Percentiles rank a stretch among this genome's conserved stretches.
These are phyloP conservation scores for Acanthoscelides obtectus DNA, from an alignment of 2,888 invertebrate species.

Conservation along the genomic window DNA sequence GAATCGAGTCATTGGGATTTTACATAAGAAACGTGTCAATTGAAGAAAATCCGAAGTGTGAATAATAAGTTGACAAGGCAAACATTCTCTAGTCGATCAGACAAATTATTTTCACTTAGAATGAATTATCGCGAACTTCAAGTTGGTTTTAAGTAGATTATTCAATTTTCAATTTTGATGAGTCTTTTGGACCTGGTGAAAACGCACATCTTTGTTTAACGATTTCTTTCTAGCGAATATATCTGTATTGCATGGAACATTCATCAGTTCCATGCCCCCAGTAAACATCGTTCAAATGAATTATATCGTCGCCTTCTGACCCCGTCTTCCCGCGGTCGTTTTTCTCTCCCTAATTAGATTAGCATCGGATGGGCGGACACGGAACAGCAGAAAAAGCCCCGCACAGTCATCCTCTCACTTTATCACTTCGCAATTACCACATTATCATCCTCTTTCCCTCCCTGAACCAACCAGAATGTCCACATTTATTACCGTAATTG, in stretches of 20 bases:
- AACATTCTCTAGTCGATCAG: too few species aligned
- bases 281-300: background rate
- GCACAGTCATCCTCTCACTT: background rate
- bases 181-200: too few species aligned
- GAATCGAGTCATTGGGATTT: too few species aligned
- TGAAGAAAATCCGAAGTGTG: too few species aligned
- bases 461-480: background rate
- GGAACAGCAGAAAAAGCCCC: background rate
- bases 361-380: background rate
- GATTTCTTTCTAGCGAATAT: too few species aligned
- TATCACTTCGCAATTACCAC: background rate
- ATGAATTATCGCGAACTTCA: too few species aligned
- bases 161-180: too few species aligned
- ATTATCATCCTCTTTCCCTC: background rate
- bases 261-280: background rate
- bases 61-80: too few species aligned
- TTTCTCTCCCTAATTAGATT: background rate
- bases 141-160: too few species aligned
- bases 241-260: background rate
- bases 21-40: too few species aligned
- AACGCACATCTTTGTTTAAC: too few species aligned
- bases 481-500: background rate
- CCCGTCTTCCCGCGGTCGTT: background rate
- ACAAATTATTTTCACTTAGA: too few species aligned
- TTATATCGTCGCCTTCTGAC: background rate